These are phyloP conservation scores for Masticophis lateralis DNA, from an alignment of 2,797 vertebrate species.

Conservation along the genomic window DNA sequence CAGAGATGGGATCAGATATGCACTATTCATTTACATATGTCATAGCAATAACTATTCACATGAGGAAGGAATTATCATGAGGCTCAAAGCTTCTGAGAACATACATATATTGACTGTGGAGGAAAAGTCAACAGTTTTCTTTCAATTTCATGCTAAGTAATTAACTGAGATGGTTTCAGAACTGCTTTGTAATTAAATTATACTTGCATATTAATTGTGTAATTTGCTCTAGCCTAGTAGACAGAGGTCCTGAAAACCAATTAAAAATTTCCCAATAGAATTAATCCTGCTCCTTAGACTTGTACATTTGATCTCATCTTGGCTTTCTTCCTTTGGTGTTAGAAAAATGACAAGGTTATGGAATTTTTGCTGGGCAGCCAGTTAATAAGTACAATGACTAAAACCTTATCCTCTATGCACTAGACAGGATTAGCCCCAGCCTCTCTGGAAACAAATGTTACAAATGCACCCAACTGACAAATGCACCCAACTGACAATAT, in stretches of 20 bases:
- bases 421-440: not conserved
- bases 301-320: not conserved
- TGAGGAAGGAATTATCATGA: not conserved
- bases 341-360: not conserved
- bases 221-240: not conserved
- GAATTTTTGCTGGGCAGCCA: not conserved
- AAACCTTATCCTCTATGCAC: not conserved
- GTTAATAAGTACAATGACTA: not conserved
- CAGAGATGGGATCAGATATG: not conserved
- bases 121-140: slow-evolving; percentile 1
- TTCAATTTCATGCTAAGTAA: not conserved
- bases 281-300: not conserved
- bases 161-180: slow-evolving; percentile 19
- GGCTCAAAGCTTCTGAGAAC: not conserved
- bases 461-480: not conserved
- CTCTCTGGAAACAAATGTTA: not conserved
- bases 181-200: slow-evolving; percentile 19
- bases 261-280: not conserved
- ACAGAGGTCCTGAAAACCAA: slow-evolving; percentile 1
- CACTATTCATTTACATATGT: not conserved
- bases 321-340: not conserved
- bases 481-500: not conserved
- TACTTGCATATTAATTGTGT: slow-evolving; percentile 8
- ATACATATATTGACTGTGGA: not conserved
- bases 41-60: not conserved